phyloP scores from a whole-genome alignment of 2,113 vertebrate species.

The Macquaria ambigua region DNA sequence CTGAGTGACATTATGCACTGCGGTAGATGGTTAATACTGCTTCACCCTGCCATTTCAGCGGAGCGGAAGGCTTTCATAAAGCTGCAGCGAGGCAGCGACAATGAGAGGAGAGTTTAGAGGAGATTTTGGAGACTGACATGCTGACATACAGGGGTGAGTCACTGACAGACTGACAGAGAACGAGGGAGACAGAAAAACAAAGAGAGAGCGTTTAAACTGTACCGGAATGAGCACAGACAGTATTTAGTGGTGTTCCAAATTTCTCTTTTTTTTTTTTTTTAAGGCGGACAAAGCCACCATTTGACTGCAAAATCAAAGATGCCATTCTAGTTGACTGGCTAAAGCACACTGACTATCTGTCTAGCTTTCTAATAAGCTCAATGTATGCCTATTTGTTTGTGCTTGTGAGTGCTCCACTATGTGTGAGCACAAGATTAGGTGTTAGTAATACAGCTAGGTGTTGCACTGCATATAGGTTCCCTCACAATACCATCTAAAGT shows the following conservation, averaged over 20 bases:
- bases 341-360: background rate
- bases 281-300: background rate
- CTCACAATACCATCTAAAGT: constrained; percentile 45
- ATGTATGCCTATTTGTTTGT: background rate
- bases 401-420: background rate
- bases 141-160: constrained; percentile 44
- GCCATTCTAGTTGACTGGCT: background rate
- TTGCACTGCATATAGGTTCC: constrained; percentile 34
- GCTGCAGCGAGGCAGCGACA: constrained; percentile 46
- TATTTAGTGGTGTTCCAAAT: background rate
- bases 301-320: constrained; percentile 12
- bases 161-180: constrained; percentile 23
- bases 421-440: constrained; percentile 19
- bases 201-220: constrained; percentile 6
- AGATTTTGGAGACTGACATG: constrained; percentile 52
- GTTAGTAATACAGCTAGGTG: constrained; percentile 12
- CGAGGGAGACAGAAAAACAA: background rate
- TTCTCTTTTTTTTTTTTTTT: background rate
- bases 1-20: constrained; percentile 48
- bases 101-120: constrained; percentile 53
- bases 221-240: background rate
- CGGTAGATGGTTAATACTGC: constrained; percentile 52
- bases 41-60: constrained; percentile 48
- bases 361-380: background rate
- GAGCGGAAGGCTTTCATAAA: constrained; percentile 55